Conservation (phyloP, 2,113 vertebrate species). For the Antennarius striatus region DNA sequence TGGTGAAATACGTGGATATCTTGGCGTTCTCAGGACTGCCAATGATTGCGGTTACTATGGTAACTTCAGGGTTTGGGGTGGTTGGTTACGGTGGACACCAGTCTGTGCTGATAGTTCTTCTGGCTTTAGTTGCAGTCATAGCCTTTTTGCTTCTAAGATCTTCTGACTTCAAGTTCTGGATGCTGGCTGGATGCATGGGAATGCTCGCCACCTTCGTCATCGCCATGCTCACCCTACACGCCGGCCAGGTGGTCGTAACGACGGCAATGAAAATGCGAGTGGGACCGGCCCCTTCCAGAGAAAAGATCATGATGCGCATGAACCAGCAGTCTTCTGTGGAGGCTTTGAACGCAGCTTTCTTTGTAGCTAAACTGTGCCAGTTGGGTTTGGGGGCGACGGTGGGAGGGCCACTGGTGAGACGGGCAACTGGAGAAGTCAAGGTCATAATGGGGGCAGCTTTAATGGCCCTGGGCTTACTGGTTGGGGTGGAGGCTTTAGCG, state of each 20-base stretch:
- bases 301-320: constrained; percentile 44
- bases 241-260: constrained; percentile 57
- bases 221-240: constrained; percentile 72
- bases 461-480: constrained; percentile 44
- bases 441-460: constrained; percentile 61
- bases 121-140: constrained; percentile 56
- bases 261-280: constrained; percentile 40
- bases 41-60: constrained; percentile 64
- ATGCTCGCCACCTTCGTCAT: constrained; percentile 72
- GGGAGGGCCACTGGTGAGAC: constrained; percentile 60
- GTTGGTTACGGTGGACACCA: constrained; percentile 69
- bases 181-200: constrained; percentile 70
- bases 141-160: constrained; percentile 55
- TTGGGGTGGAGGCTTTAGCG: constrained; percentile 25
- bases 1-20: constrained; percentile 70
- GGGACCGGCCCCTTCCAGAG: constrained; percentile 29
- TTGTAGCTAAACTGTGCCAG: constrained; percentile 68
- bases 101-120: constrained; percentile 60
- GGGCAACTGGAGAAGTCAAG: constrained; percentile 40
- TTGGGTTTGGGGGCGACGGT: constrained; percentile 70
- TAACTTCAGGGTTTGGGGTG: constrained; percentile 67
- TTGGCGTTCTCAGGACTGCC: constrained; percentile 73
- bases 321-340: constrained; percentile 58
- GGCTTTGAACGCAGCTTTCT: constrained; percentile 66
- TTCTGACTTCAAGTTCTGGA: constrained; percentile 72